Conservation (phyloP, 2,113 vertebrate genomes). For the Xyliphius kryptos region DNA sequence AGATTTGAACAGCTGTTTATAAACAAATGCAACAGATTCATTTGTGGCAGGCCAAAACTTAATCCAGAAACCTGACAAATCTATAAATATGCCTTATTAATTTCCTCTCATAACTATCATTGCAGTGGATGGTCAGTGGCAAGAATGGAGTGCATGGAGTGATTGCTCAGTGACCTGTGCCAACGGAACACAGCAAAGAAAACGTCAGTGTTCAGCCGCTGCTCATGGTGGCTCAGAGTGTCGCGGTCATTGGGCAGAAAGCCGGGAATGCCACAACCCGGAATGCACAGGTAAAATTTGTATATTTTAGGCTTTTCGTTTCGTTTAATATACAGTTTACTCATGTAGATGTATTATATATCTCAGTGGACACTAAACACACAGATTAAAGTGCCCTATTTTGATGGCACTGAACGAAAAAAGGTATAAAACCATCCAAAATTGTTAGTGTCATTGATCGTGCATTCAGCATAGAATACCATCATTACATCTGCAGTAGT, state of each 20-base stretch:
- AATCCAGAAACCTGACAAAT: background rate
- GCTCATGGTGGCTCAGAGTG: conserved; percentile 96
- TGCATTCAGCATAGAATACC: too few relatives aligned
- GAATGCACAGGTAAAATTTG: conserved; percentile 86
- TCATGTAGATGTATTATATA: too few relatives aligned
- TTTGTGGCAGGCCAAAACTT: background rate
- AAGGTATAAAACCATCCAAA: too few relatives aligned
- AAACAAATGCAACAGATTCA: too few relatives aligned
- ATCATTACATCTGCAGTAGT: too few relatives aligned
- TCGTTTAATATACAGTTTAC: too few relatives aligned
- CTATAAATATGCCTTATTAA: conserved; percentile 40
- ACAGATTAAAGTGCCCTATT: too few relatives aligned
- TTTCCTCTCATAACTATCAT: background rate
- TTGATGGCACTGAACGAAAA: too few relatives aligned
- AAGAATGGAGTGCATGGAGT: conserved; percentile 96
- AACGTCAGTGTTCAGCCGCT: conserved; percentile 86
- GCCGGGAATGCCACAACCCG: conserved; percentile 89
- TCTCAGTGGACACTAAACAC: too few relatives aligned
- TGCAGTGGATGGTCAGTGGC: conserved; percentile 96
- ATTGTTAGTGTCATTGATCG: too few relatives aligned
- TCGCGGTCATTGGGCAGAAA: conserved; percentile 94
- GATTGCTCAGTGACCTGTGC: conserved; percentile 96
- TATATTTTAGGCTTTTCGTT: too few relatives aligned
- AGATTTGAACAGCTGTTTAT: background rate
- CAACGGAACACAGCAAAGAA: conserved; percentile 96